Evolutionary conservation across 30 jellyfish, hydroid and myxozoan species (phyloP).

Genomic region (Aurelia sp.): DNA sequence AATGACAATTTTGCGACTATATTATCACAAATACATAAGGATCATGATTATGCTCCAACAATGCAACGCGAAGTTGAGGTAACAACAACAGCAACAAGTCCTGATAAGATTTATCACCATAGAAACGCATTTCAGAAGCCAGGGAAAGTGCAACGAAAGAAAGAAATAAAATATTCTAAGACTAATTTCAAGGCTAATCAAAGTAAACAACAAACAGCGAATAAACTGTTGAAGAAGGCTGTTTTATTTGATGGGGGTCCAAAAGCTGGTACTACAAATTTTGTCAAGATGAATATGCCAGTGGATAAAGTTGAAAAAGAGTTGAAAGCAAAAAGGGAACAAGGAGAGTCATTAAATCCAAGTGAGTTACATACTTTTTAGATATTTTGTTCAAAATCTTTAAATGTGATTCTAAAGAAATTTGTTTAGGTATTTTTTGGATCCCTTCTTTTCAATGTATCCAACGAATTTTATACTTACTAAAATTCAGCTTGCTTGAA

Average conservation of each 20-base stretch:
- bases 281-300: conserved; percentile 35
- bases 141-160: background rate
- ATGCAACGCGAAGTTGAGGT: conserved; percentile 64
- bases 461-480: too few relatives aligned
- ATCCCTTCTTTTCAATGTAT: too few relatives aligned
- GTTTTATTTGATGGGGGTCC: conserved; percentile 9
- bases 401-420: too few relatives aligned
- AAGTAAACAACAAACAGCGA: conserved; percentile 12
- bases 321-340: conserved; percentile 24
- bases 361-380: conserved; percentile 11
- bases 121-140: background rate
- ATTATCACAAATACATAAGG: conserved; percentile 29
- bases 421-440: too few relatives aligned
- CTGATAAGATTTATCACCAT: conserved; percentile 20
- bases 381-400: too few relatives aligned
- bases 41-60: conserved; percentile 64
- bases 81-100: conserved; percentile 36
- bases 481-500: too few relatives aligned
- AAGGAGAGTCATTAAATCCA: conserved; percentile 46
- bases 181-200: background rate
- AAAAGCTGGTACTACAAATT: background rate
- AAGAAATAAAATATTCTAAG: background rate
- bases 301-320: conserved; percentile 51
- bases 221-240: conserved; percentile 23
- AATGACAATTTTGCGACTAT: conserved; percentile 19